Evolutionary conservation across 2,888 invertebrate species (phyloP).

Genomic region (Pyralis farinalis): DNA sequence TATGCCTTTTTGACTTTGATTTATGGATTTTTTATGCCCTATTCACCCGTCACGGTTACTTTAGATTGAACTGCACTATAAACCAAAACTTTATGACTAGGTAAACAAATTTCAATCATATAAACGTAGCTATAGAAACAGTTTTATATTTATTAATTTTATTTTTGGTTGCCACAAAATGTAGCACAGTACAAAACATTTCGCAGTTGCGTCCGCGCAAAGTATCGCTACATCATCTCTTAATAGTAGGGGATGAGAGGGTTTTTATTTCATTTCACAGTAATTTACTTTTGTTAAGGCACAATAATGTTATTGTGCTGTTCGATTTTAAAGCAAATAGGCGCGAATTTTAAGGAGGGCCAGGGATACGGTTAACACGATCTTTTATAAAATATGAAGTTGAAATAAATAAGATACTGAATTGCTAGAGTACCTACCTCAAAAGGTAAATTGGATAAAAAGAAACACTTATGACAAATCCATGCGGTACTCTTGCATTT

Average conservation of each 20-base stretch:
- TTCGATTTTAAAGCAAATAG: constrained; percentile 75
- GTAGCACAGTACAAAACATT: constrained; percentile 43
- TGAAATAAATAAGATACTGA: constrained; percentile 1
- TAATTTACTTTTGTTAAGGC: constrained; percentile 71
- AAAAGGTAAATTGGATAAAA: too few species aligned
- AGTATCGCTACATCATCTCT: constrained; percentile 77
- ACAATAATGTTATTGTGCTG: constrained; percentile 67
- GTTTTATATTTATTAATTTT: constrained; percentile 13
- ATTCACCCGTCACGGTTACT: constrained; percentile 76
- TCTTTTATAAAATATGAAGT: constrained; percentile 31
- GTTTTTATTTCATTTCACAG: constrained; percentile 78
- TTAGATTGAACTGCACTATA: constrained; percentile 54
- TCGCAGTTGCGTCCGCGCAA: constrained; percentile 63
- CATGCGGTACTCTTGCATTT: too few species aligned
- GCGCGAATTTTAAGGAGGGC: constrained; percentile 55
- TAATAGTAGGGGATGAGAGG: constrained; percentile 77
- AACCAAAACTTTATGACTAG: constrained; percentile 21
- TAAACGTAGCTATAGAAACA: constrained; percentile 18
- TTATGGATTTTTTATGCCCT: constrained; percentile 78
- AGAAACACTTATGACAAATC: too few species aligned
- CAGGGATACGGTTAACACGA: constrained; percentile 64
- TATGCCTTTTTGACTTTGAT: constrained; percentile 82
- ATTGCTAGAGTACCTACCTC: too few species aligned
- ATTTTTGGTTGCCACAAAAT: constrained; percentile 22
- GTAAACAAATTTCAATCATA: constrained; percentile 26